Conservation (phyloP, 1,140 invertebrate species). For the Philaenus spumarius region DNA sequence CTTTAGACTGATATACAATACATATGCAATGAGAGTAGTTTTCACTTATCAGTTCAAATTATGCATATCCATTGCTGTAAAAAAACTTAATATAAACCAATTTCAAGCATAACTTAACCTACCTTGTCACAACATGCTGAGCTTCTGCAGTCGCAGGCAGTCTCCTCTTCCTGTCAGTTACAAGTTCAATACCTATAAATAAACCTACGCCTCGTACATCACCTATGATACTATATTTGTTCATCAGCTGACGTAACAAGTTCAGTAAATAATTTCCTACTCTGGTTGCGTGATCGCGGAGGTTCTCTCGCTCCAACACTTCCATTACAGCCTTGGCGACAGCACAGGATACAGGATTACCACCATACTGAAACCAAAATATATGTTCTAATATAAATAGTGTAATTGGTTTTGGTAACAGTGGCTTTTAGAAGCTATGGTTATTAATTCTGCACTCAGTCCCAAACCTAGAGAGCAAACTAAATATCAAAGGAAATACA, state of each 20-base stretch:
- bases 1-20: no score
- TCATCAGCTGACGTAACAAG: conserved; percentile 59
- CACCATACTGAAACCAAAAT: conserved; percentile 80
- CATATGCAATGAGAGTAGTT: no score
- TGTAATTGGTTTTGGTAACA: no score
- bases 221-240: conserved; percentile 74
- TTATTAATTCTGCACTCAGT: no score
- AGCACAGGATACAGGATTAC: conserved; percentile 96
- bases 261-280: conserved; percentile 76
- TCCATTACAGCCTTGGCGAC: conserved; percentile 93
- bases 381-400: no score
- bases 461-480: no score
- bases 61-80: no score
- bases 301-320: conserved; percentile 80
- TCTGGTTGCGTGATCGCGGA: conserved; percentile 70
- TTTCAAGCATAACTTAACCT: no score
- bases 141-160: conserved; percentile 79
- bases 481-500: no score
- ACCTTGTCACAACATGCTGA: conserved; percentile 70
- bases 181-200: conserved; percentile 92
- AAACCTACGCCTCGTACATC: conserved; percentile 85
- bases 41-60: no score
- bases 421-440: no score
- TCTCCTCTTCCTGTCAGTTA: conserved; percentile 66
- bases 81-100: no score